phyloP scores from a whole-genome alignment of 2,797 vertebrate species.

The Muscicapa comitata region DNA sequence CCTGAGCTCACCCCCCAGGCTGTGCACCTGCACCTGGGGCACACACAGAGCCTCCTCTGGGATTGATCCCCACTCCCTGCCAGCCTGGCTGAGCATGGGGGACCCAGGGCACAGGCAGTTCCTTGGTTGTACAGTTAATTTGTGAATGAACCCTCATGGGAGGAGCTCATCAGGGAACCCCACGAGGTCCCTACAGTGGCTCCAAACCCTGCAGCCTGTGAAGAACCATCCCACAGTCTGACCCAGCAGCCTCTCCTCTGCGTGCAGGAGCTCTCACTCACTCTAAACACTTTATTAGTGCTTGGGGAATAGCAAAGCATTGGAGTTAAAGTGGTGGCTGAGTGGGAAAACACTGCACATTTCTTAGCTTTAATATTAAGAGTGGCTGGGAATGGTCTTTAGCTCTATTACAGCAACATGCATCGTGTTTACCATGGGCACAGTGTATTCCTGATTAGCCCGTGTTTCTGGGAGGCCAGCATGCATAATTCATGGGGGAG shows the following conservation, averaged over 20 bases:
- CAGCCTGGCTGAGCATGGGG: background rate
- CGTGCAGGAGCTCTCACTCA: background rate
- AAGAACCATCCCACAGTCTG: background rate
- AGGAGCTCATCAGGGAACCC: background rate
- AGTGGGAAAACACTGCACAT: background rate
- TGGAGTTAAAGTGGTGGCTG: background rate
- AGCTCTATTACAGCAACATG: background rate
- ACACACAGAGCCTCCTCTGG: rapidly evolving
- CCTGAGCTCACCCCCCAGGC: background rate
- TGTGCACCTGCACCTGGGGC: background rate
- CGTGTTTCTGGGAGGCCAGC: background rate
- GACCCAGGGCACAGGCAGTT: rapidly evolving
- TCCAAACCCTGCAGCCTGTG: background rate
- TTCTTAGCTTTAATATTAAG: background rate
- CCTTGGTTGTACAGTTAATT: background rate
- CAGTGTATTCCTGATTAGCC: background rate
- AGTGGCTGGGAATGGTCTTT: background rate
- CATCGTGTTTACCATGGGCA: background rate
- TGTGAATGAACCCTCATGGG: background rate
- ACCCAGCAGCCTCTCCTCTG: background rate
- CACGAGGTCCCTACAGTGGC: rapidly evolving
- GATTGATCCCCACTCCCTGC: background rate
- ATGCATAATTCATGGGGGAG: slow-evolving; percentile 41
- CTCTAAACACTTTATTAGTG: background rate
- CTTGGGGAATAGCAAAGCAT: background rate